Evolutionary conservation across 2,113 vertebrate species (phyloP).

Genomic region (Melierax canorus): DNA sequence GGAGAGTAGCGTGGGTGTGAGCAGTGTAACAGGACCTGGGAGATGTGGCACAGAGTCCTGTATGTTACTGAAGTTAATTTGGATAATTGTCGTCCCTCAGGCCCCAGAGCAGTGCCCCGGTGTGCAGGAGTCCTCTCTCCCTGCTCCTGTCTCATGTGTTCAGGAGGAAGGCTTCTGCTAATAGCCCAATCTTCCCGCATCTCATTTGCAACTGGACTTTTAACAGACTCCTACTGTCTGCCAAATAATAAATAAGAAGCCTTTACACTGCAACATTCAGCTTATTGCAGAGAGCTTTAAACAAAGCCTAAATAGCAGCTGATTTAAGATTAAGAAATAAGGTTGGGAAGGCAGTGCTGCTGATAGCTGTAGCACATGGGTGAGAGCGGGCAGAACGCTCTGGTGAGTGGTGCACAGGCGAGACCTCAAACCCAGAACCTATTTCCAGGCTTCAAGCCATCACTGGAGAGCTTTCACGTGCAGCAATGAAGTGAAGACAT

Average conservation of each 20-base stretch:
- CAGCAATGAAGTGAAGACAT: not conserved
- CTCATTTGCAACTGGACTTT: not conserved
- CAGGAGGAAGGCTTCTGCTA: not conserved
- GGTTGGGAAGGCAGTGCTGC: not conserved
- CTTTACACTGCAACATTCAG: not conserved
- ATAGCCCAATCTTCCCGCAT: not conserved
- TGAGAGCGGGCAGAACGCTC: not conserved
- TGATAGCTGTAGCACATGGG: accelerated
- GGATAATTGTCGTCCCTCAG: not conserved
- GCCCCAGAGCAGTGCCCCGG: too few species aligned
- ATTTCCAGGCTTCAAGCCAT: not conserved
- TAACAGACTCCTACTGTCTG: not conserved
- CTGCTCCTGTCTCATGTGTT: not conserved
- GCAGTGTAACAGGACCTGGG: not conserved
- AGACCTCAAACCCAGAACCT: not conserved
- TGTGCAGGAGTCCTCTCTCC: not conserved
- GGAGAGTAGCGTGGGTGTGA: not conserved
- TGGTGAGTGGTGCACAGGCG: accelerated
- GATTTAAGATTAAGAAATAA: not conserved
- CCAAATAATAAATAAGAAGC: not conserved
- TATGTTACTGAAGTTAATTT: not conserved
- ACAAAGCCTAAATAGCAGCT: not conserved
- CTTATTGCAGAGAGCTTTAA: not conserved
- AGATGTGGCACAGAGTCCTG: not conserved
- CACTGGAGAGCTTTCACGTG: not conserved